These are phyloP conservation scores for Caretta caretta DNA, from an alignment of 2,113 vertebrate species.

Conservation along the genomic window DNA sequence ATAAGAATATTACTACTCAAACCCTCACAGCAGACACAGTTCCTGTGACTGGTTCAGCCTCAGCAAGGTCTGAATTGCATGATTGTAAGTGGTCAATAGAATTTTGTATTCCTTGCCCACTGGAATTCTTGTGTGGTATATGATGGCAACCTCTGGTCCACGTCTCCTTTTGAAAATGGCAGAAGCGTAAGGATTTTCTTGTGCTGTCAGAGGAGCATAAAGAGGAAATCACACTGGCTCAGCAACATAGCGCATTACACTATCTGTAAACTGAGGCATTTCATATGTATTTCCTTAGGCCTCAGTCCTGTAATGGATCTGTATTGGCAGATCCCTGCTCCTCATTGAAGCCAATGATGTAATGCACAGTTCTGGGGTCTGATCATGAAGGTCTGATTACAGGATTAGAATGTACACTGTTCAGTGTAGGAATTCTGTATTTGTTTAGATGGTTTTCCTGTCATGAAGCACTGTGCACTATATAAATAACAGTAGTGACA, in stretches of 20 bases:
- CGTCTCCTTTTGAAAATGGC: neutral
- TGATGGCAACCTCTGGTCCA: neutral
- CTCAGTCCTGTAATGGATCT: neutral
- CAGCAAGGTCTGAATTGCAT: neutral
- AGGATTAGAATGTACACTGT: neutral
- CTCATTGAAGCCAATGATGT: neutral
- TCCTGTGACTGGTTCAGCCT: conserved; percentile 35
- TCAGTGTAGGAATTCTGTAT: neutral
- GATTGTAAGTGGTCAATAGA: neutral
- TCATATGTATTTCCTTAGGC: neutral
- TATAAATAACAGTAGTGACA: neutral
- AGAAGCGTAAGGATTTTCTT: neutral
- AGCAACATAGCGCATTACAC: neutral
- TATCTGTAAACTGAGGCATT: neutral
- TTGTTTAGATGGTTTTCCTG: neutral
- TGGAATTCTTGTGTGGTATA: neutral
- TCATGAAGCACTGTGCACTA: neutral
- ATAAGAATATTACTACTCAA: neutral
- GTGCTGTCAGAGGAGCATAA: neutral
- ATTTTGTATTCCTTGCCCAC: neutral
- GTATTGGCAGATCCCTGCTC: neutral
- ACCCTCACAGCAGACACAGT: neutral
- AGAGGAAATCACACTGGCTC: neutral
- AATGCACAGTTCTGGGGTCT: neutral
- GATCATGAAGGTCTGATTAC: neutral